phyloP scores from a whole-genome alignment of 1,140 invertebrate species.

The Neuroterus valhalla region DNA sequence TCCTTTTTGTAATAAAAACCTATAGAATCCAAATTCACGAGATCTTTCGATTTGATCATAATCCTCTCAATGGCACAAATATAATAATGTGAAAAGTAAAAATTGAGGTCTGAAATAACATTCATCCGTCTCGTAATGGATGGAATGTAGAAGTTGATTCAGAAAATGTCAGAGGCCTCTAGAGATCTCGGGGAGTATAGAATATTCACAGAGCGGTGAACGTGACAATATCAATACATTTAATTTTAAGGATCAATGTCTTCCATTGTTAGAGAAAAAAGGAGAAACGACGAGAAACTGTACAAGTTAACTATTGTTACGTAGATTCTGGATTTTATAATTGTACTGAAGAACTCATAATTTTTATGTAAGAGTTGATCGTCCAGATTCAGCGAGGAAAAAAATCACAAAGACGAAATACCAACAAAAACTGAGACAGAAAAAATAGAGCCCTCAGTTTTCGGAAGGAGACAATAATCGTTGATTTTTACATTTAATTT shows the following conservation, averaged over 20 bases:
- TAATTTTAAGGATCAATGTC: constrained; percentile 55
- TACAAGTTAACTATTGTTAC: constrained; percentile 48
- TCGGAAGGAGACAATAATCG: constrained; percentile 3
- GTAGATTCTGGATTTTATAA: constrained; percentile 57
- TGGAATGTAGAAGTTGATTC: background rate
- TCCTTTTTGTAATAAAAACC: too few species aligned
- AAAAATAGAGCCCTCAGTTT: too few species aligned
- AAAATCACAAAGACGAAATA: background rate
- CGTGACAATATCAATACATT: constrained; percentile 51
- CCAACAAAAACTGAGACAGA: background rate
- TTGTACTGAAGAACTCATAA: constrained; percentile 45
- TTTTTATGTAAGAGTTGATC: constrained; percentile 51
- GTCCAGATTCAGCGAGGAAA: constrained; percentile 3
- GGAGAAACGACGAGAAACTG: background rate
- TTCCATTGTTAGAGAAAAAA: constrained; percentile 52
- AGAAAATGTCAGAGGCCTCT: background rate
- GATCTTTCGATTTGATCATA: too few species aligned
- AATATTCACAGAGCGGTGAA: constrained; percentile 49
- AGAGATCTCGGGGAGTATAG: constrained; percentile 47
- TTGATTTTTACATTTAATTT: background rate
- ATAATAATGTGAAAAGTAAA: background rate
- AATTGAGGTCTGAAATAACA: background rate
- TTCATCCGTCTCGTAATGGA: background rate
- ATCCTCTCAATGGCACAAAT: too few species aligned
- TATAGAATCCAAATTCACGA: too few species aligned